Evolutionary conservation across 2,888 invertebrate genomes (phyloP).

Genomic region (Tipula confusa): DNA sequence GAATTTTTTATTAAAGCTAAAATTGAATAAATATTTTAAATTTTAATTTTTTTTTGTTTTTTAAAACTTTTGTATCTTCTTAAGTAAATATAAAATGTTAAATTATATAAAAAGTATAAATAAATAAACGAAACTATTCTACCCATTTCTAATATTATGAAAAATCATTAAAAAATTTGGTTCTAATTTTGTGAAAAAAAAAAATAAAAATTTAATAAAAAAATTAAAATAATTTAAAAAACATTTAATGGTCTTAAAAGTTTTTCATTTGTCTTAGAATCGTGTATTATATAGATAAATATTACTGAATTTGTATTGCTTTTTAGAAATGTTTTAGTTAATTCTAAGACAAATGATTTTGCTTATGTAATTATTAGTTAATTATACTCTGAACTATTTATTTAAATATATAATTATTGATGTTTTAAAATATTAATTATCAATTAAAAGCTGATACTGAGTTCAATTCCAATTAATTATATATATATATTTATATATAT

Average conservation of each 20-base stretch:
- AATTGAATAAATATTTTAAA: constrained; percentile 3
- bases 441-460: constrained; percentile 20
- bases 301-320: not conserved
- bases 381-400: not conserved
- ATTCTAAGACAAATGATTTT: not conserved
- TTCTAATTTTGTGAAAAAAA: not conserved
- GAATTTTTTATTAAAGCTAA: constrained; percentile 3
- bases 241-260: not conserved
- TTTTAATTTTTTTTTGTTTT: not conserved
- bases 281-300: not conserved
- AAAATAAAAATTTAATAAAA: not conserved
- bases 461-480: not conserved
- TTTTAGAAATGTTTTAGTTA: not conserved
- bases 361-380: not conserved
- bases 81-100: not conserved
- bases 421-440: not conserved
- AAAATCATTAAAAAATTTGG: not conserved
- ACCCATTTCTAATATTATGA: not conserved
- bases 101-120: not conserved
- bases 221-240: not conserved
- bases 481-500: no score
- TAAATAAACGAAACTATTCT: not conserved
- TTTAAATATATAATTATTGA: not conserved
- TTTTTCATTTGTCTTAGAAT: not conserved
- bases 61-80: not conserved